Base-by-base conservation (phyloP, 2,888 invertebrate genomes). In the Merodon equestris region DNA sequence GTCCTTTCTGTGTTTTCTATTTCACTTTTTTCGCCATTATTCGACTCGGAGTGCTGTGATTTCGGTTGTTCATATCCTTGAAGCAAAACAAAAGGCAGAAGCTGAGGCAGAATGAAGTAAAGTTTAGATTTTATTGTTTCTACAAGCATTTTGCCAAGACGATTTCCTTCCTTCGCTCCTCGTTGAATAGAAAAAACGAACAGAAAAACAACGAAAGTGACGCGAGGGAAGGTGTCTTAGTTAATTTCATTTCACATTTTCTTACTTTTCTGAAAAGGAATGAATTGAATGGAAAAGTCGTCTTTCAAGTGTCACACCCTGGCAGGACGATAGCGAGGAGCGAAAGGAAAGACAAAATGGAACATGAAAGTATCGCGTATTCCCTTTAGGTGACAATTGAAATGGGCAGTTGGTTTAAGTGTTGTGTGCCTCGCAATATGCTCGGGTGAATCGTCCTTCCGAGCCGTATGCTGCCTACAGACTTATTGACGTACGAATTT, bases 371-470 rank as follows among this genome's bases (percentile, higher is more conserved):
- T 48, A 50, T 68, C 73, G 68, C 61, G 51, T 63, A 73, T 77
- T 77, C 67, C 73, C 77, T 77, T 63, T 63, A 73, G 73, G 79
- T 79, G 79, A 79, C 73, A 74, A 74, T 79, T 79, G 73, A 79
- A 73, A 79, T 79, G 73, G 79, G 68, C 74, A 79, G 74, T 79
- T 79, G 64, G 74, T 47, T 34, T 51, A 74, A 79, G 79, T 74
- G 64, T 68, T 74, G 51, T 79, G 58, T 60, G 68, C 64, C 54
- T 74, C 68, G 54, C 27, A 68, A 68, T 79, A 63, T 74, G 50
- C 38, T 44, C 58, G 58, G 50, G 48, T 56, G 77, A 67, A 63
- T 63, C 66, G 72, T 77, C 66, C 77, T 72, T 61, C 53, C 15
- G 50, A 47, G 67, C 34, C 13, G 9, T 17, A 13, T 18, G 56